These are phyloP conservation scores for Spisula subtruncata DNA, from an alignment of 2,888 invertebrate species.

Conservation along the genomic window DNA sequence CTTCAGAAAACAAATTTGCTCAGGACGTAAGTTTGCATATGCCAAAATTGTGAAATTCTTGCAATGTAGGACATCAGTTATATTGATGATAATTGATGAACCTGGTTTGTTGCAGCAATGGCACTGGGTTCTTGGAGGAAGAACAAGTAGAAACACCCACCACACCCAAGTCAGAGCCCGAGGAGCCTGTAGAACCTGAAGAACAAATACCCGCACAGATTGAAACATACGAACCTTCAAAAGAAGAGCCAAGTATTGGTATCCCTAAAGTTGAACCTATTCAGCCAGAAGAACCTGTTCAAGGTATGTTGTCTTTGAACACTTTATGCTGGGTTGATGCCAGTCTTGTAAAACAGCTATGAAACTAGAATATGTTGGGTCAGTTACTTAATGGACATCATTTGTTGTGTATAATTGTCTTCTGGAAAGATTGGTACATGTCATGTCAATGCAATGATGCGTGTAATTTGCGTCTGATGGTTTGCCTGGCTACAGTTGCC, in stretches of 20 bases:
- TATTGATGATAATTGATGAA: too few relatives aligned
- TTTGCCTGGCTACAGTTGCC: slow-evolving; percentile 13
- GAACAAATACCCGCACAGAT: slow-evolving; percentile 52
- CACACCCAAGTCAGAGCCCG: slow-evolving; percentile 73
- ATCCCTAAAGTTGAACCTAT: slow-evolving; percentile 66
- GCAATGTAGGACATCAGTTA: too few relatives aligned
- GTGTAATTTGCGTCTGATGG: slow-evolving; percentile 64
- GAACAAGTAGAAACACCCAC: slow-evolving; percentile 80
- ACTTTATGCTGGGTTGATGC: too few relatives aligned
- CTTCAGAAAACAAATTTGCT: too few relatives aligned
- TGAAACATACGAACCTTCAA: slow-evolving; percentile 63
- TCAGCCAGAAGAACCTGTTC: slow-evolving; percentile 75
- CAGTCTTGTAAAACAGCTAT: too few relatives aligned
- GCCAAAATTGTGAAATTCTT: too few relatives aligned
- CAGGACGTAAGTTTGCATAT: too few relatives aligned
- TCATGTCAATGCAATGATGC: slow-evolving; percentile 48
- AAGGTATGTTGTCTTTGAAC: slow-evolving; percentile 28
- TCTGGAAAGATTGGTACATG: background rate
- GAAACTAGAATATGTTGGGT: too few relatives aligned
- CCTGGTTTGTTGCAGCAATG: slow-evolving; percentile 82
- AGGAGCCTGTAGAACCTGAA: slow-evolving; percentile 70
- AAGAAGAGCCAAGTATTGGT: slow-evolving; percentile 63
- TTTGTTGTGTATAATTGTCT: too few relatives aligned
- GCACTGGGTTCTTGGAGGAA: slow-evolving; percentile 81
- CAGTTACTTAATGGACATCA: too few relatives aligned